Evolutionary conservation across 2,888 invertebrate genomes (phyloP).

Genomic region (Eutolmus rufibarbis): DNA sequence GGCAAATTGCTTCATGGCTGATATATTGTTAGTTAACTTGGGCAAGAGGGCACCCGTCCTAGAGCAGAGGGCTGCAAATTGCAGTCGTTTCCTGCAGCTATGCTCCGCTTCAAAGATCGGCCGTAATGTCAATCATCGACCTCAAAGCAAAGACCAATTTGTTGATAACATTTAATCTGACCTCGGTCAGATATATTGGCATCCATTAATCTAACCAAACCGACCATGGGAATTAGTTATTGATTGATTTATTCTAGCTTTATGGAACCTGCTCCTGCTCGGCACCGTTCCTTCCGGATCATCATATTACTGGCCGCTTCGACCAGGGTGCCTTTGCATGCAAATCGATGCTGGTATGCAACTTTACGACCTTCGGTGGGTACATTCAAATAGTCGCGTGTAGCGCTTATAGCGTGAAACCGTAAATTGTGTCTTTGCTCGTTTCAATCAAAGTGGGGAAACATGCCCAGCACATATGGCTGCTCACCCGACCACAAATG

Average conservation of each 20-base stretch:
- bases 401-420: slow-evolving; percentile 20
- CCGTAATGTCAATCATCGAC: slow-evolving; percentile 28
- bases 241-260: slow-evolving; percentile 51
- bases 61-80: neutral
- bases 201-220: slow-evolving; percentile 51
- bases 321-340: neutral
- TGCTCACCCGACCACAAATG: neutral
- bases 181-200: slow-evolving; percentile 48
- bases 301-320: neutral
- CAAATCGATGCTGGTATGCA: slow-evolving; percentile 17
- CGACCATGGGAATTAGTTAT: slow-evolving; percentile 51
- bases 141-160: slow-evolving; percentile 35
- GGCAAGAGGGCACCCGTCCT: neutral
- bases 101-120: neutral
- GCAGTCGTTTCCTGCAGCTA: slow-evolving; percentile 2
- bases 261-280: neutral
- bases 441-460: neutral
- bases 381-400: slow-evolving; percentile 3
- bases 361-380: neutral
- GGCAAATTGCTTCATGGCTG: neutral
- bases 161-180: slow-evolving; percentile 36
- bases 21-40: neutral
- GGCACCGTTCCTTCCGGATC: neutral
- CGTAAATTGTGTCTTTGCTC: slow-evolving; percentile 8
- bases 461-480: neutral